Evolutionary conservation across 2,113 vertebrate species (phyloP).

Genomic region (Columba janthina): DNA sequence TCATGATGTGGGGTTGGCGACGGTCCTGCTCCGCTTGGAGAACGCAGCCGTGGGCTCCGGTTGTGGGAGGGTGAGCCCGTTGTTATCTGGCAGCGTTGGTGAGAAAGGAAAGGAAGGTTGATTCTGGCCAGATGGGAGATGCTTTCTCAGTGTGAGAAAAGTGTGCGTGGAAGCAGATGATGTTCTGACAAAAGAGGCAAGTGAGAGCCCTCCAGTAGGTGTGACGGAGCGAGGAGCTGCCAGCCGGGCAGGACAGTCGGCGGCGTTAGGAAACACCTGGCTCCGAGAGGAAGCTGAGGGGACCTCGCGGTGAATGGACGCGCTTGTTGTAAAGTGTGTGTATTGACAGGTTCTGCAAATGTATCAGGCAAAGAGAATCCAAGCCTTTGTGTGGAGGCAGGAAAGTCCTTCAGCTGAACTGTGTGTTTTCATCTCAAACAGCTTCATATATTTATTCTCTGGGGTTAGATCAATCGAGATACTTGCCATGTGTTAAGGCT

Average conservation of each 20-base stretch:
- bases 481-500: background rate
- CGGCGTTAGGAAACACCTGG: constrained; percentile 81
- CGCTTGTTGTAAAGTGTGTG: background rate
- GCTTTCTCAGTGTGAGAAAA: constrained; percentile 70
- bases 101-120: constrained; percentile 83
- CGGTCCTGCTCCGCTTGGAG: background rate
- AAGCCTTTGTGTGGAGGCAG: background rate
- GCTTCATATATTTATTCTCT: background rate
- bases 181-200: constrained; percentile 63
- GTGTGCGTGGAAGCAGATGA: constrained; percentile 68
- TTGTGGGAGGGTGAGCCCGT: constrained; percentile 62
- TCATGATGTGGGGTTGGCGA: constrained; percentile 46
- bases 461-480: background rate
- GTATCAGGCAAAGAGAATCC: constrained; percentile 3
- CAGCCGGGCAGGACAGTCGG: constrained; percentile 45
- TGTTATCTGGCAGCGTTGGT: constrained; percentile 75
- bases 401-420: background rate
- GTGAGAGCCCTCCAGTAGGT: constrained; percentile 40
- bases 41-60: constrained; percentile 15
- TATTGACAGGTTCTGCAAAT: constrained; percentile 32
- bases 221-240: background rate
- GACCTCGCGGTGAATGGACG: background rate
- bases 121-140: constrained; percentile 74
- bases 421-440: background rate
- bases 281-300: constrained; percentile 64